Conservation (phyloP, 2,113 vertebrate genomes). For the Ginglymostoma cirratum region DNA sequence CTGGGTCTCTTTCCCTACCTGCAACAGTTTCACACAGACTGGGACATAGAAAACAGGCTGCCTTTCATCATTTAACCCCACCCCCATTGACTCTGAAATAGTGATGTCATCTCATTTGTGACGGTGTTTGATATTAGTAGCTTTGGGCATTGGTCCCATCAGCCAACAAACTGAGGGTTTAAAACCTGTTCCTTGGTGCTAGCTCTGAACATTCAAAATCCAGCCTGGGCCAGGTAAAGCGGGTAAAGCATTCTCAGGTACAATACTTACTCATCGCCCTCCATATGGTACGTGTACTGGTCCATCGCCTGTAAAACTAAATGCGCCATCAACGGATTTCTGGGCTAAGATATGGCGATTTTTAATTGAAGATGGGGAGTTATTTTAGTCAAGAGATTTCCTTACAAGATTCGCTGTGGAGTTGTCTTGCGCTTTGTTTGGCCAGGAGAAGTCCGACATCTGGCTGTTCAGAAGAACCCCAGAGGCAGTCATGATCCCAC, state of each 20-base stretch:
- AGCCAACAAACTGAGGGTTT: not conserved
- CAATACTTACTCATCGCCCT: not conserved
- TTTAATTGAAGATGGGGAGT: not conserved
- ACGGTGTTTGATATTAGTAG: no score
- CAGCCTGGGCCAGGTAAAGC: not conserved
- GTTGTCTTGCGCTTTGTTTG: slow-evolving; percentile 69
- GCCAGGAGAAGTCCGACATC: slow-evolving; percentile 91
- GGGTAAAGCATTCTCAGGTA: not conserved
- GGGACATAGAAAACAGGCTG: no score
- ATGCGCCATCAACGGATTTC: not conserved
- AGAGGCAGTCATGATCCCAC: slow-evolving; percentile 80
- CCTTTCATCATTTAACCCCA: no score
- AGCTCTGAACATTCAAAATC: not conserved
- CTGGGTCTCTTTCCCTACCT: no score
- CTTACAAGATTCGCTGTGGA: slow-evolving; percentile 63
- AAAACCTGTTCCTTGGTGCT: not conserved
- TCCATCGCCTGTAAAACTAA: not conserved
- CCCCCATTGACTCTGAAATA: no score
- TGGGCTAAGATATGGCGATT: not conserved
- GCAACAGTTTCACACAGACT: no score
- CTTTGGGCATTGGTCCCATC: no score
- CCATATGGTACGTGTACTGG: not conserved
- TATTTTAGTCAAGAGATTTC: not conserved
- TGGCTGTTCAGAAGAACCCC: slow-evolving; percentile 94
- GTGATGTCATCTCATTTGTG: no score